Evolutionary conservation across 2,888 invertebrate genomes (phyloP).

Genomic region (Drosophila rubida): DNA sequence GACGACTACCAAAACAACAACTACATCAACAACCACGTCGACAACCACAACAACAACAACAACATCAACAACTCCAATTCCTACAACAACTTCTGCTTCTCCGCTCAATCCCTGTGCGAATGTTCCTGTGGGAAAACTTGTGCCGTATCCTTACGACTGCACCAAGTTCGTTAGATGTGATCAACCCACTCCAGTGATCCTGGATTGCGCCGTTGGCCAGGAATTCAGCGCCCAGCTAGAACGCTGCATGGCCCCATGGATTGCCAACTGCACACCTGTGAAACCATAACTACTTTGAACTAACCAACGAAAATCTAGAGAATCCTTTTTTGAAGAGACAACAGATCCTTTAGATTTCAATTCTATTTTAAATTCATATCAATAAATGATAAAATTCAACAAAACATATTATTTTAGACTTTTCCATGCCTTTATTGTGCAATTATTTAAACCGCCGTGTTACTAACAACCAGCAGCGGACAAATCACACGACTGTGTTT

Average conservation of each 20-base stretch:
- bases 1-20: conserved; percentile 6
- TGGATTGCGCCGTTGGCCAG: conserved; percentile 47
- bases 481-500: conserved; percentile 52
- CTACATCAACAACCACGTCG: background rate
- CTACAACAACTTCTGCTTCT: conserved; percentile 18
- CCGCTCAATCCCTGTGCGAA: conserved; percentile 42
- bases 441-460: background rate
- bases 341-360: too few relatives aligned
- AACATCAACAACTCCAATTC: conserved; percentile 6
- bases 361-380: too few relatives aligned
- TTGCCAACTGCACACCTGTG: conserved; percentile 43
- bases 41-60: conserved; percentile 3
- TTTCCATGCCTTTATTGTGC: background rate
- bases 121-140: conserved; percentile 28
- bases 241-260: conserved; percentile 62
- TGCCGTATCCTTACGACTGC: conserved; percentile 64
- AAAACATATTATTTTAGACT: background rate
- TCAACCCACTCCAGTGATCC: conserved; percentile 15
- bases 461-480: conserved; percentile 18
- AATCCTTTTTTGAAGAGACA: too few relatives aligned
- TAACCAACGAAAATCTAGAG: background rate
- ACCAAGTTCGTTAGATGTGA: conserved; percentile 55
- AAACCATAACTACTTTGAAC: background rate
- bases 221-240: conserved; percentile 58
- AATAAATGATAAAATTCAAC: too few relatives aligned